Evolutionary conservation across 2,888 invertebrate genomes (phyloP).

Genomic region (Osedax frankpressi): DNA sequence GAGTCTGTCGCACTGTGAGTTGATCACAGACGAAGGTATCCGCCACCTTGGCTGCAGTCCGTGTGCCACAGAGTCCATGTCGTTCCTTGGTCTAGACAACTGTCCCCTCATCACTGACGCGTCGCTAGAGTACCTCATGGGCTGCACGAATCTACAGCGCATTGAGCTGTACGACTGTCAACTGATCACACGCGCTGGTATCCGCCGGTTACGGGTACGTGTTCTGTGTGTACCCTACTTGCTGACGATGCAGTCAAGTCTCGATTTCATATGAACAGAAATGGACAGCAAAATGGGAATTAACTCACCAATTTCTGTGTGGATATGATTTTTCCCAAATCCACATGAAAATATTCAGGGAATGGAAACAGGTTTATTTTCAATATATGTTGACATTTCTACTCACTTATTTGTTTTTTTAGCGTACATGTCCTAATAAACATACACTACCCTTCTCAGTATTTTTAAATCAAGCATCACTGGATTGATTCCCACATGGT

Average conservation of each 20-base stretch:
- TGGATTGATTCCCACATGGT: no score
- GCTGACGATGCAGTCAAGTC: neutral
- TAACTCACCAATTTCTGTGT: no score
- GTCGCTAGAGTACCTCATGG: slow-evolving; percentile 80
- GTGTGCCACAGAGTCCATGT: slow-evolving; percentile 66
- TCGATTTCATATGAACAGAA: no score
- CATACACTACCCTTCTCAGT: neutral
- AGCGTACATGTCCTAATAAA: neutral
- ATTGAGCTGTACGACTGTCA: slow-evolving; percentile 99
- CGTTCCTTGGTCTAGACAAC: slow-evolving; percentile 88
- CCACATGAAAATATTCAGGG: neutral
- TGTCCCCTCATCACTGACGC: slow-evolving; percentile 94
- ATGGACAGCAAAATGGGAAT: no score
- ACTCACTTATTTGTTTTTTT: neutral
- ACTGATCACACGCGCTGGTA: slow-evolving; percentile 89
- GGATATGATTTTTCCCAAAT: no score
- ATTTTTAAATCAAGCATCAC: neutral
- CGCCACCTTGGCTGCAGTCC: slow-evolving; percentile 80
- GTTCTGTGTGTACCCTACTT: slow-evolving; percentile 5
- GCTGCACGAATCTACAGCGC: slow-evolving; percentile 85
- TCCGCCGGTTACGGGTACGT: slow-evolving; percentile 78
- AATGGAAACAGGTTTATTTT: neutral
- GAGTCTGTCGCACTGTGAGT: slow-evolving; percentile 95
- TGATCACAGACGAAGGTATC: slow-evolving; percentile 96
- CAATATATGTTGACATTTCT: neutral